Evolutionary conservation across 2,797 vertebrate genomes (phyloP).

Genomic region (Rhynchonycteris naso): DNA sequence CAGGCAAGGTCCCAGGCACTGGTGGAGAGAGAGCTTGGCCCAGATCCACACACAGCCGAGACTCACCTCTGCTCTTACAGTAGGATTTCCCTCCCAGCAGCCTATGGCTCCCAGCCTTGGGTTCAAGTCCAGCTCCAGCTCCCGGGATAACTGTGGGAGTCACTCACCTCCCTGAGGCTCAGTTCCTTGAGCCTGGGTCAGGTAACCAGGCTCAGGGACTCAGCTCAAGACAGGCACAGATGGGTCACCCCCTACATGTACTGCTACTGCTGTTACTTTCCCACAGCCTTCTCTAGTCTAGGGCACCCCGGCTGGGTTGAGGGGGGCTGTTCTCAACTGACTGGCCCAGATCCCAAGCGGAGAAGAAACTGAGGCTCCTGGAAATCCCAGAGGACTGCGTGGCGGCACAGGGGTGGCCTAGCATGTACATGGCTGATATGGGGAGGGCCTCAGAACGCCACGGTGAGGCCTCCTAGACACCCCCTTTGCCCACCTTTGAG

Average conservation of each 20-base stretch:
- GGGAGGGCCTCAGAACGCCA: background rate
- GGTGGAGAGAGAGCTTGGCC: background rate
- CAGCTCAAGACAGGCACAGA: fast-evolving
- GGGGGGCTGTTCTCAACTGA: background rate
- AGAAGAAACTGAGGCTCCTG: background rate
- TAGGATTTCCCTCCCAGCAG: fast-evolving
- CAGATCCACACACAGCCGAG: background rate
- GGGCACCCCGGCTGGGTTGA: fast-evolving
- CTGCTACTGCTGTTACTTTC: background rate
- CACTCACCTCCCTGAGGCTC: background rate
- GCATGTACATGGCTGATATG: too few relatives aligned
- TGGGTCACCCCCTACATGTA: fast-evolving
- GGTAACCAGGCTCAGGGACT: background rate
- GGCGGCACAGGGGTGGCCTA: fast-evolving
- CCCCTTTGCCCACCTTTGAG: background rate
- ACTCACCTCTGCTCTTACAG: fast-evolving
- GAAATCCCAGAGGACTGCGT: background rate
- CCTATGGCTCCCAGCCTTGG: background rate
- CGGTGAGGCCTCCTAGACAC: background rate
- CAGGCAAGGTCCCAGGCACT: background rate
- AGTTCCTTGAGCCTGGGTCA: background rate
- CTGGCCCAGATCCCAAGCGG: background rate
- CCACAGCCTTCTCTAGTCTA: background rate
- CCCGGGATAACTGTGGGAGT: background rate
- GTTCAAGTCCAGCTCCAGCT: background rate